phyloP scores from a whole-genome alignment of 2,888 invertebrate genomes.

The Rosalia funebris region DNA sequence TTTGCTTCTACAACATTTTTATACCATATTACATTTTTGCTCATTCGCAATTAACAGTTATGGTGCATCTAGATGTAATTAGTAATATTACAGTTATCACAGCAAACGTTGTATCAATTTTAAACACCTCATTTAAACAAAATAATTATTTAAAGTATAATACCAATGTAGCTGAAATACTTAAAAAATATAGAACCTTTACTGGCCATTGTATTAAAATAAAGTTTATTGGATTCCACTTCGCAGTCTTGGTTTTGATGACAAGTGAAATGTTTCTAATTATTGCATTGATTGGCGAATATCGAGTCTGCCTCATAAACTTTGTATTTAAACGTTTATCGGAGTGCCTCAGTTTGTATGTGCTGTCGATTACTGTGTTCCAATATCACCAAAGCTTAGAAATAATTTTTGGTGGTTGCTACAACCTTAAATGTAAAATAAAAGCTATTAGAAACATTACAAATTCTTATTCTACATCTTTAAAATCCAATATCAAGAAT shows the following conservation, averaged over 20 bases:
- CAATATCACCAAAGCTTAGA: background rate
- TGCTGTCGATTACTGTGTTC: background rate
- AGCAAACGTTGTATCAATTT: background rate
- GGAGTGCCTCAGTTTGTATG: background rate
- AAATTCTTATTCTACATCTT: background rate
- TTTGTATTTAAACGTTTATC: background rate
- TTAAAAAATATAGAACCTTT: background rate
- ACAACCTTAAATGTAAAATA: slow-evolving; percentile 1
- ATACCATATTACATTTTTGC: background rate
- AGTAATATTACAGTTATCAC: background rate
- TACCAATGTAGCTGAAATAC: background rate
- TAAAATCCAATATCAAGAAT: background rate
- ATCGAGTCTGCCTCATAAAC: too few relatives aligned
- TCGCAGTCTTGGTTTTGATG: background rate
- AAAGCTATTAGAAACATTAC: background rate
- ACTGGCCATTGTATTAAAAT: background rate
- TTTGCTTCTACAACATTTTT: background rate
- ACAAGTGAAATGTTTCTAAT: background rate
- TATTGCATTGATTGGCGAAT: background rate
- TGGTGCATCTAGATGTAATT: background rate
- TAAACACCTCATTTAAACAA: background rate
- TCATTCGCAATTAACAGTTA: background rate
- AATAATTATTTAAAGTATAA: background rate
- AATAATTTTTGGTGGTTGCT: background rate
- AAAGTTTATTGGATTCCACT: background rate